Base-by-base conservation (phyloP, 2,888 invertebrate genomes). In the Crematogaster levior region DNA sequence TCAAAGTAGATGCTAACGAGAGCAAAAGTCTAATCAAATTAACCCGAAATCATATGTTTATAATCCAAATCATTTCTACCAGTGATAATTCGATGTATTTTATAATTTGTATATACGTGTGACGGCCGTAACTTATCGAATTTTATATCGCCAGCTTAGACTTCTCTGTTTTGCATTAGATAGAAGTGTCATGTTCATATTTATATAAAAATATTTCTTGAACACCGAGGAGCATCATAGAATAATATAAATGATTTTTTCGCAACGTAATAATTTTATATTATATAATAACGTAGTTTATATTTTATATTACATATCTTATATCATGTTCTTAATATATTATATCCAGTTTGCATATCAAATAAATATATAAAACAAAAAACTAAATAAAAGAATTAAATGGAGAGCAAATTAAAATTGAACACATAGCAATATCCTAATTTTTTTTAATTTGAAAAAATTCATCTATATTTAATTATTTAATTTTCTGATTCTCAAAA, bases 11-110 rank as follows among this genome's bases (percentile, higher is more conserved):
- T 68, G 77, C 6, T 68, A 43, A 77, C 30, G 30, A 77, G 53
- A 65, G 65, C 68, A 68, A 68, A 77, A 77, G 34, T 68, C 43
- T 77, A 77, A 77, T 77, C 68, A 68, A 46, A 56, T 77, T 68
- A 43, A 77, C 15, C 21, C 53, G 21, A 77, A 30, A 68, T 68
- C 24, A 43, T 37, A 34, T 66, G 51, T 53, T 6, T n/a, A 34
- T 63, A 58, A 72, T 43, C 21, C 27, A 21, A 24, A 21, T 0
- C 34, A 51, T 65, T 75, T 51, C 7, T 12, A 40, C 3, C 10
- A n/a, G 18, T 48, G 6, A 43, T 9, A 73, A 34, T 60, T 74
- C 12, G 3, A 61, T 51, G 15, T 3, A n/a, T 65, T 40, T 51
- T 3, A 46, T 27, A 10, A 46, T 61, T 21, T 43, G 15, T 10